Base-by-base conservation (phyloP, 1,140 invertebrate species). In the Zaprionus tsacasi region DNA sequence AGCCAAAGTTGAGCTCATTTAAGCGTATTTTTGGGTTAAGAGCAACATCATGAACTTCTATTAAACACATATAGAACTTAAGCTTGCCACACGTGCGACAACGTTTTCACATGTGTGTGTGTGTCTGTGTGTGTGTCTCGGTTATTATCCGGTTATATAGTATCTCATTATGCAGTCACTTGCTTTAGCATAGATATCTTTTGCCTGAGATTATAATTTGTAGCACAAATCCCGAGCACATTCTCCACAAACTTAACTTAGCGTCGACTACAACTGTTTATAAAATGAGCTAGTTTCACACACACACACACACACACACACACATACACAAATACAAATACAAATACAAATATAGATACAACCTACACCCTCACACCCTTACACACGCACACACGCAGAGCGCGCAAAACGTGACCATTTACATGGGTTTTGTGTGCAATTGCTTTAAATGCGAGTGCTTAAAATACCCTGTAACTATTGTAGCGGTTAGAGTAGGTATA, bases 351-450 rank as follows among this genome's bases (percentile, higher is more conserved):
- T 30, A 72, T n/a, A 3, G n/a, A 21, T 21, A 21, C 21, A 21
- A 1, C 27, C 27, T 30, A 30, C 27, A 30, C 27, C 6, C n/a
- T 45, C 40, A 15, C 7, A 2, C 40, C n/a, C n/a, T 10, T 15
- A 52, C n/a, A 38, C 30, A 48, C 56, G 55, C 45, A 38, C 71
- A 58, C 58, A 72, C 52, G 15, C n/a, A 45, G n/a, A 7, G 40
- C 40, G n/a, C 40, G n/a, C 59, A 68, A 76, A 56, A 86, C 82
- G 82, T 85, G 82, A 85, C 82, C 78, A 78, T 85, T 81, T 86
- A 57, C 70, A 45, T 70, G 66, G 74, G 27, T 27, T 79, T 56
- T 25, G 45, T 25, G 45, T 50, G 45, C 45, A 50, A 50, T 50
- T 50, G 45, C 45, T 50, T 50, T 50, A 50, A 50, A 50, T 50